phyloP scores from a whole-genome alignment of 1,140 invertebrate genomes.

The Ceratoteleas bidentatus region DNA sequence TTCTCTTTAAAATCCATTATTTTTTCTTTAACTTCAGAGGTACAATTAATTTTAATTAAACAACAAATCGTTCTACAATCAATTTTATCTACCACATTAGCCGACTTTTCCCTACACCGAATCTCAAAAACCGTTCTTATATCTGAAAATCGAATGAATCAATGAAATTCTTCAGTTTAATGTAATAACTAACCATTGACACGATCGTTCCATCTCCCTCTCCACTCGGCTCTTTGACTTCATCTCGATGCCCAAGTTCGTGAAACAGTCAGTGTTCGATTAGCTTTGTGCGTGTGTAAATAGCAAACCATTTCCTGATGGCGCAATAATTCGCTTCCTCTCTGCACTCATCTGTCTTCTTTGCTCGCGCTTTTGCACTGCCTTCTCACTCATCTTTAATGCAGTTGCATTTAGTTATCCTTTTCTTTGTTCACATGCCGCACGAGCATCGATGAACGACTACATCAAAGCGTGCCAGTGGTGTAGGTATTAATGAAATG shows the following conservation, averaged over 20 bases:
- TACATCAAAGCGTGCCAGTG: constrained; percentile 23
- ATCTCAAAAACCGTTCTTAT: no score
- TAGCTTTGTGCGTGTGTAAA: constrained; percentile 64
- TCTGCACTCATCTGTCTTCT: constrained; percentile 49
- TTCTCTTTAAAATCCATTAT: no score
- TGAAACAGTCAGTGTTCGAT: constrained; percentile 48
- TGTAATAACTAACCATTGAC: no score
- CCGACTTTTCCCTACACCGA: no score
- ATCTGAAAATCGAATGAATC: no score
- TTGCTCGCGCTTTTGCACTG: constrained; percentile 31
- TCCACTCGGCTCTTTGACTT: background rate
- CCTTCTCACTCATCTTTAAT: constrained; percentile 25
- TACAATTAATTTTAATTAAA: no score
- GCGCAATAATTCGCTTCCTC: constrained; percentile 72
- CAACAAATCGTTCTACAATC: no score
- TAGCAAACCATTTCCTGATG: constrained; percentile 75
- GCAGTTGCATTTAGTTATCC: constrained; percentile 24
- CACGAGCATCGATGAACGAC: constrained; percentile 19
- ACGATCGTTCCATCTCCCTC: no score
- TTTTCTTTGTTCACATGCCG: constrained; percentile 24
- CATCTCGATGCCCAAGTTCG: constrained; percentile 62
- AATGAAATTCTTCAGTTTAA: no score
- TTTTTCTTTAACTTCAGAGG: no score
- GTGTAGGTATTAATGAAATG: constrained; percentile 17
- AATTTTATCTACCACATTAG: no score